A percentile compares a stretch with the other conserved stretches of the same genome.
Evolutionary conservation across 35 echinoderm and acorn worm species (phyloP).

Genomic region (Hemicentrotus pulcherrimus): DNA sequence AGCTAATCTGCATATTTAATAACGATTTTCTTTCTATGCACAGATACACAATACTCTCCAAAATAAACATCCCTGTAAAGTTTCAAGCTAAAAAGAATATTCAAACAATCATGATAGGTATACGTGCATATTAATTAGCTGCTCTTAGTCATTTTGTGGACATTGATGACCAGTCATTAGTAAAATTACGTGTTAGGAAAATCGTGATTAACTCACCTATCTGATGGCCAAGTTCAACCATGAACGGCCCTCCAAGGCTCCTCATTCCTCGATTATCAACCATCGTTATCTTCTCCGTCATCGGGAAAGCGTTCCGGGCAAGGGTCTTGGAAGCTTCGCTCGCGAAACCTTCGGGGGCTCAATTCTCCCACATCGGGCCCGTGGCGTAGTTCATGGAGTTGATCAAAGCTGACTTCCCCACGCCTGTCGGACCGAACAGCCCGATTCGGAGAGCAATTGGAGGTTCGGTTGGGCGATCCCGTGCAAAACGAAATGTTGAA

Average conservation of each 20-base stretch:
- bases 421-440: conserved; percentile 15
- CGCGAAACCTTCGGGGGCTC: neutral
- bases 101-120: no score
- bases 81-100: no score
- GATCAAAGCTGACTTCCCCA: conserved; percentile 37
- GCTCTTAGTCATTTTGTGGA: no score
- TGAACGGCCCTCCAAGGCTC: neutral
- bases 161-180: neutral
- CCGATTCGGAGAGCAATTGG: neutral
- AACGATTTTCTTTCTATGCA: no score
- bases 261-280: conserved; percentile 30
- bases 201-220: neutral
- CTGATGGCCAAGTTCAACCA: conserved; percentile 4
- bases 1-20: no score
- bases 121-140: no score
- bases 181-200: no score
- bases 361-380: neutral
- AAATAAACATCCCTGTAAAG: no score
- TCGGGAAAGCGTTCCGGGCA: neutral
- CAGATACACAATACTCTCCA: no score
- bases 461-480: neutral
- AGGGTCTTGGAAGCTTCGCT: neutral
- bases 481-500: conserved; percentile 7
- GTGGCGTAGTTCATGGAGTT: conserved; percentile 30
- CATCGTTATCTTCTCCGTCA: neutral